These are phyloP conservation scores for Magallana angulata DNA, from an alignment of 1,140 invertebrate species.

Conservation along the genomic window DNA sequence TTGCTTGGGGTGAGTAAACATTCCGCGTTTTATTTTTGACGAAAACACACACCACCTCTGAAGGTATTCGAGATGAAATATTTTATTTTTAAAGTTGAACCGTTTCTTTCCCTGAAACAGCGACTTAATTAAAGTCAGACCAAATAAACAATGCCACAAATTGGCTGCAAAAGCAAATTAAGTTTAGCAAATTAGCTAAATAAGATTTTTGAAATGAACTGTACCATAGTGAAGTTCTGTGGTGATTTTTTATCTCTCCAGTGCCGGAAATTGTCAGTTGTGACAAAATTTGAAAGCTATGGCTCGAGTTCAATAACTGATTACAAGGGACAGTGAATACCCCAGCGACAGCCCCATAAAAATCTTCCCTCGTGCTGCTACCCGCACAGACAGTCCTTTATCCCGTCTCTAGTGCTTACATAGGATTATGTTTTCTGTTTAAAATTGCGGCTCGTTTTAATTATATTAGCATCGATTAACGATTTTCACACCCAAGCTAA, in stretches of 20 bases:
- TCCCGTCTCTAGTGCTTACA: not conserved
- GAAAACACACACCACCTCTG: not conserved
- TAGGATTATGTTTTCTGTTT: slow-evolving; percentile 26
- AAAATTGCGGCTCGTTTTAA: slow-evolving; percentile 21
- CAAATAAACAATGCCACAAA: not conserved
- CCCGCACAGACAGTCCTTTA: not conserved
- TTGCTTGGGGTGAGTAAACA: not conserved
- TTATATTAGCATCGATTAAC: slow-evolving; percentile 33
- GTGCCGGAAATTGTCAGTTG: not conserved
- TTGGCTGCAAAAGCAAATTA: not conserved
- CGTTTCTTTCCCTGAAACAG: not conserved
- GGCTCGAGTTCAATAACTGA: not conserved
- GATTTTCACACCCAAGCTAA: slow-evolving; percentile 27
- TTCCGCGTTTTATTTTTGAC: not conserved
- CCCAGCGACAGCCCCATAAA: too few relatives aligned
- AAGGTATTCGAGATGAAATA: not conserved
- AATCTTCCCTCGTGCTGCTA: not conserved
- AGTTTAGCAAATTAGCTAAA: not conserved
- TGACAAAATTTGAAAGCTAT: not conserved
- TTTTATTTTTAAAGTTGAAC: not conserved
- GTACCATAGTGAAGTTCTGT: not conserved
- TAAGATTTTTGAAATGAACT: not conserved
- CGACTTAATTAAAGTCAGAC: not conserved
- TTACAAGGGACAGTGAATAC: not conserved
- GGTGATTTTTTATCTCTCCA: not conserved